phyloP scores from a whole-genome alignment of 2,797 vertebrate genomes.

The Acridotheres tristis region DNA sequence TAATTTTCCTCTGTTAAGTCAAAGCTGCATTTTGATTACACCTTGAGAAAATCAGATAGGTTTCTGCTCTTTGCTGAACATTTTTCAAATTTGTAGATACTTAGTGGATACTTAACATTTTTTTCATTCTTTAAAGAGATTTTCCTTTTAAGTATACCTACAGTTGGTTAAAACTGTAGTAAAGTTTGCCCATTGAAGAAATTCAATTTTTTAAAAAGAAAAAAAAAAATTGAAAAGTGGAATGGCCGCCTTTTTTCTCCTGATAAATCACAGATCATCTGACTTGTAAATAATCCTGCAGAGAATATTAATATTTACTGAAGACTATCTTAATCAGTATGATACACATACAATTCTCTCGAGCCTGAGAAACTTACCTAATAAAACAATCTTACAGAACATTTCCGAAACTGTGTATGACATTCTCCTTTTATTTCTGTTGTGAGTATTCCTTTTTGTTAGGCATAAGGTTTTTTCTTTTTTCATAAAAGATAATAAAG shows the following conservation, averaged over 20 bases:
- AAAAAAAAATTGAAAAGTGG: neutral
- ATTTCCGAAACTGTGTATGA: neutral
- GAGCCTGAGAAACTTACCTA: neutral
- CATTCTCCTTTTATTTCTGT: neutral
- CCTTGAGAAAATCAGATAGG: neutral
- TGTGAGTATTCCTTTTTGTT: neutral
- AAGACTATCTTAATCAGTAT: neutral
- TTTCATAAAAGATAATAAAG: neutral
- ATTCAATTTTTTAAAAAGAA: neutral
- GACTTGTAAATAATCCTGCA: neutral
- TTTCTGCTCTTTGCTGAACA: neutral
- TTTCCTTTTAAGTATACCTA: neutral
- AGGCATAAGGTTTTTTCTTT: accelerated
- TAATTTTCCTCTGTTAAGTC: neutral
- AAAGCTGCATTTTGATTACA: neutral
- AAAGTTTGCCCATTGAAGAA: neutral
- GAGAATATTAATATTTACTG: neutral
- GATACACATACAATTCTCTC: neutral
- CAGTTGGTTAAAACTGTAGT: neutral
- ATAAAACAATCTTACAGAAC: neutral
- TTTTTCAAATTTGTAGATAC: neutral
- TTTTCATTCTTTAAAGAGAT: neutral
- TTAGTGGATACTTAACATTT: neutral
- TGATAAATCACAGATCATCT: neutral
- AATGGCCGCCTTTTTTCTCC: neutral